Base-by-base conservation (phyloP, 2,797 vertebrate genomes). In the Rhinatrema bivittatum region DNA sequence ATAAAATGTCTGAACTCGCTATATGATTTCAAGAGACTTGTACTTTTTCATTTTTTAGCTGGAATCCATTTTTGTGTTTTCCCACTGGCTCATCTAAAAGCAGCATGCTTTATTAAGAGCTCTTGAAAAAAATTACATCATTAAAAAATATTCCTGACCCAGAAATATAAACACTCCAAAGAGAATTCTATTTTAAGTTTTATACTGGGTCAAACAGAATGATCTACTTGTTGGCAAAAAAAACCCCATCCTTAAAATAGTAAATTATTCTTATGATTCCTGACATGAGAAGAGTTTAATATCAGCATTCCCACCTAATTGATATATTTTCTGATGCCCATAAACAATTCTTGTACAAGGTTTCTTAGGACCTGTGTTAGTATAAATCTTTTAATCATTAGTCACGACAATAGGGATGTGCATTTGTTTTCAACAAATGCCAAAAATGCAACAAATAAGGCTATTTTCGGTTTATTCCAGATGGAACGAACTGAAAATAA, bases 181-280 rank as follows among this genome's bases (percentile, higher is more conserved):
- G 39, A 55, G 18, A 43, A 54, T 59, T 55, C 41, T 70, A 52
- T 68, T 68, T 72, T 55, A 53, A 62, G 62, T 50, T 21, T 21
- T 17, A 32, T 35, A 37, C 27, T 25, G 41, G 43, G 57, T 17
- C 50, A 36, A 7, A 5, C 39, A 13, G 2, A 42, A 36, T 43
- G 47, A 25, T 46, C 35, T 39, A 50, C 21, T 42, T 33, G 27
- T 25, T 27, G 56, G 39, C 20, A 39, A 34, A 50, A 47, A 68
- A 64, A 50, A 50, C n/a, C n/a, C n/a, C n/a, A n/a, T n/a, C n/a
- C n/a, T n/a, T n/a, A 62, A 59, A 45, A 39, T 20, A 62, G 5
- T 27, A 10, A 55, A 56, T 59, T 53, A 32, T 62, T 69, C 50
- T 61, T 33, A 9, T 14, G 12, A 9, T 30, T 27, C 6, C 42